Evolutionary conservation across 2,888 invertebrate species (phyloP).

Genomic region (Harpagoxenus sublaevis): DNA sequence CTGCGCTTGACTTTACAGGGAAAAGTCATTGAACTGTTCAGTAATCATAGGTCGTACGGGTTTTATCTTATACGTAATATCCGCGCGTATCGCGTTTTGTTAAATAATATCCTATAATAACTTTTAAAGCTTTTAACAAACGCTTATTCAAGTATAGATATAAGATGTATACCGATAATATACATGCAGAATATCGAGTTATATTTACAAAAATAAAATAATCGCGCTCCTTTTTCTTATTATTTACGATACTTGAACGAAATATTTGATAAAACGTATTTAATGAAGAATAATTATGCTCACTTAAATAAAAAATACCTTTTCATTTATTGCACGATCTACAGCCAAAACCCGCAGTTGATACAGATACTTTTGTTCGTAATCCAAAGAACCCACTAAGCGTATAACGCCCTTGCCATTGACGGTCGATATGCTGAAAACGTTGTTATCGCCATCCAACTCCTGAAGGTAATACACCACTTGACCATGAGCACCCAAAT

Average conservation of each 20-base stretch:
- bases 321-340: constrained; percentile 90
- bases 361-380: constrained; percentile 94
- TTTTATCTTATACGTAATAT: constrained; percentile 43
- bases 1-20: constrained; percentile 34
- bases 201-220: background rate
- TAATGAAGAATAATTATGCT: background rate
- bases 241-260: background rate
- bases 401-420: constrained; percentile 95
- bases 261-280: background rate
- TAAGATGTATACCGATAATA: background rate
- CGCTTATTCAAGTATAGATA: background rate
- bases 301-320: constrained; percentile 72
- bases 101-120: background rate
- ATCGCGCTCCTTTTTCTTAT: background rate
- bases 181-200: background rate
- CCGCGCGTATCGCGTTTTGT: background rate
- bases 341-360: constrained; percentile 94
- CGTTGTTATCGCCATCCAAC: constrained; percentile 91
- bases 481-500: constrained; percentile 97
- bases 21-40: constrained; percentile 81
- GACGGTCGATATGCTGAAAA: constrained; percentile 93
- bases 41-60: constrained; percentile 81
- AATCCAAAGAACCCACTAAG: constrained; percentile 92
- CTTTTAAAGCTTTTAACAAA: background rate
- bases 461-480: constrained; percentile 95